Evolutionary conservation across 2,113 vertebrate species (phyloP).

Genomic region (Tachysurus vachellii): DNA sequence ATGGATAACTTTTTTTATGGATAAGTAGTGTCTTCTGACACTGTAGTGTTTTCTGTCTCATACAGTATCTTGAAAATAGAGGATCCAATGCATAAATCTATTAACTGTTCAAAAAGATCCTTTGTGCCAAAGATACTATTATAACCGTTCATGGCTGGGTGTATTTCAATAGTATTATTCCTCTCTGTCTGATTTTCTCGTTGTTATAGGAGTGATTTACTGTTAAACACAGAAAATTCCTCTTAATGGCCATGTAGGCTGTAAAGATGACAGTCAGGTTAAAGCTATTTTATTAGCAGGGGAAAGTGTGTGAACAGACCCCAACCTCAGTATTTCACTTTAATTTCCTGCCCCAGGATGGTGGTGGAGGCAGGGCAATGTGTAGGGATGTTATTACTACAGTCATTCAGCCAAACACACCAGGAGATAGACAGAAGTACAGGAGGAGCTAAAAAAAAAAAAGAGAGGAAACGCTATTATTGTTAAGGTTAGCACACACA

Average conservation of each 20-base stretch:
- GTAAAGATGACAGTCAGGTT: conserved; percentile 59
- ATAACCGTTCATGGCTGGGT: conserved; percentile 8
- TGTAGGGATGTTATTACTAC: conserved; percentile 48
- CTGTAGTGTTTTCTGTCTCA: too few species aligned
- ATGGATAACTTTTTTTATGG: neutral
- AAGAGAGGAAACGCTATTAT: neutral
- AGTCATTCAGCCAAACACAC: conserved; percentile 34
- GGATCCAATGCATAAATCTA: conserved; percentile 5
- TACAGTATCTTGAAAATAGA: too few species aligned
- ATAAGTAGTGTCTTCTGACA: neutral
- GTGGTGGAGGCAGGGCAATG: conserved; percentile 31
- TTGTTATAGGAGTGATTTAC: conserved; percentile 54
- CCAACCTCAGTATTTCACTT: conserved; percentile 54
- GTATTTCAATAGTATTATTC: conserved; percentile 38
- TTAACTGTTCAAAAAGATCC: neutral
- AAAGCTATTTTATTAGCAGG: conserved; percentile 51
- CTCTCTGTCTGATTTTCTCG: conserved; percentile 38
- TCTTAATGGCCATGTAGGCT: conserved; percentile 51
- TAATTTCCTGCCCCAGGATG: conserved; percentile 55
- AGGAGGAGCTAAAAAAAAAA: neutral
- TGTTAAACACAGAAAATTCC: conserved; percentile 48
- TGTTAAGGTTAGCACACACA: conserved; percentile 8
- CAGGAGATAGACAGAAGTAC: conserved; percentile 24
- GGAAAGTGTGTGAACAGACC: conserved; percentile 31
- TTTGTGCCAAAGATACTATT: conserved; percentile 13